Conservation (phyloP, 2,888 invertebrate genomes). For the Lithophane semibrunnea region DNA sequence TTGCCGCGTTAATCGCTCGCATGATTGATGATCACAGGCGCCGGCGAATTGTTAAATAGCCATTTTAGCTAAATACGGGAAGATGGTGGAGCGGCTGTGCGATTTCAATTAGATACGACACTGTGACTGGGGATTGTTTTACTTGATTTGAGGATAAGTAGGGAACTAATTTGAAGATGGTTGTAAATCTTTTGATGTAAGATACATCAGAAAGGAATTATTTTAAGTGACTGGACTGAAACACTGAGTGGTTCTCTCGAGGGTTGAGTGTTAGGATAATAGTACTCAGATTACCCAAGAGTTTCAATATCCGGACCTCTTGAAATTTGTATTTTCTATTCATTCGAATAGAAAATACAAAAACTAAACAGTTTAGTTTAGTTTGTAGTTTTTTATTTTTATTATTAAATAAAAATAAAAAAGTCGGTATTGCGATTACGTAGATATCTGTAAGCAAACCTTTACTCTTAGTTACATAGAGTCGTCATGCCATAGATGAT, state of each 20-base stretch:
- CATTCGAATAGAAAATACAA: no score
- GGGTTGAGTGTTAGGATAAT: background rate
- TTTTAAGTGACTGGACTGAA: background rate
- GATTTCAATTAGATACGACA: conserved; percentile 61
- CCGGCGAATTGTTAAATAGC: conserved; percentile 70
- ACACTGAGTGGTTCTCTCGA: background rate
- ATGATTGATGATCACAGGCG: conserved; percentile 66
- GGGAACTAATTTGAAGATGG: background rate
- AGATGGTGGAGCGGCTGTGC: conserved; percentile 60
- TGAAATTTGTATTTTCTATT: background rate
- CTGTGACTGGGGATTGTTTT: conserved; percentile 29
- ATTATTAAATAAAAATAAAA: no score
- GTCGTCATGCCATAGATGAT: background rate
- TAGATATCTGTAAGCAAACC: background rate
- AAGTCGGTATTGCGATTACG: no score
- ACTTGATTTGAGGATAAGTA: conserved; percentile 31
- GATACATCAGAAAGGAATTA: background rate
- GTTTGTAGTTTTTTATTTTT: no score
- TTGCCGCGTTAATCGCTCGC: conserved; percentile 62
- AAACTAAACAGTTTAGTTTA: no score
- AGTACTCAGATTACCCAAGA: background rate
- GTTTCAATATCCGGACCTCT: background rate
- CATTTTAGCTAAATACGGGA: conserved; percentile 71
- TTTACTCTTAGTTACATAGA: no score
- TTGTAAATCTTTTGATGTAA: background rate